Base-by-base conservation (phyloP, 1,140 invertebrate species). In the Drosophila kikkawai region DNA sequence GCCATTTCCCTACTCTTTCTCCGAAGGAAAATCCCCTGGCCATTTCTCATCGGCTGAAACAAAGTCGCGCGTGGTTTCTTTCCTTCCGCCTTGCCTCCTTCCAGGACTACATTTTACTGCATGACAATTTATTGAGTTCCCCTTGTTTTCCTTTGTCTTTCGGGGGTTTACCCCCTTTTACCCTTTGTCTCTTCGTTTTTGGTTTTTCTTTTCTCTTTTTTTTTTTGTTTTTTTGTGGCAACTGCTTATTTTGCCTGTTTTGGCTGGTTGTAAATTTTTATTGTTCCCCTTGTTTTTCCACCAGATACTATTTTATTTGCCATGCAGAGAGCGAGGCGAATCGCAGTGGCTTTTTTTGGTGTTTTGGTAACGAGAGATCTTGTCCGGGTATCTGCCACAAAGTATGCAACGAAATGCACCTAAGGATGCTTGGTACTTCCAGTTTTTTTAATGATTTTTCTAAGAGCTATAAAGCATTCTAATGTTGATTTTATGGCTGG, bases 61-160 rank as follows among this genome's bases (percentile, higher is more conserved):
- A 90, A 90, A 85, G 81, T 90, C 85, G 86, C 81, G 75, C 61
- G 69, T 82, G 78, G 75, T 61, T 65, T 55, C 76, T 55, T 75
- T 76, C 57, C 78, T 71, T 74, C 59, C 63, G 42, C 37, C 53
- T 53, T 67, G 61, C 55, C 53, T 34, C 58, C 37, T 17, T 66
- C 59, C 51, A 59, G 63, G 79, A 84, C 81, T 75, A 90, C 84
- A 88, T 88, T 88, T 88, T 88, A 90, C 85, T 90, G 86, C 85
- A 90, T 91, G 86, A 90, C 85, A 90, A 90, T 90, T 90, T 90
- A 90, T 90, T 90, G 85, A 90, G 85, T 90, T 88, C 77, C 75
- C 73, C 86, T 77, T 80, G 63, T 53, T 76, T 74, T 55, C 70
- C 70, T 59, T 75, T 66, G 63, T 60, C 12, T 76, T 59, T 66